Evolutionary conservation across 2,113 vertebrate genomes (phyloP).

Genomic region (Nannobrachium achirus): DNA sequence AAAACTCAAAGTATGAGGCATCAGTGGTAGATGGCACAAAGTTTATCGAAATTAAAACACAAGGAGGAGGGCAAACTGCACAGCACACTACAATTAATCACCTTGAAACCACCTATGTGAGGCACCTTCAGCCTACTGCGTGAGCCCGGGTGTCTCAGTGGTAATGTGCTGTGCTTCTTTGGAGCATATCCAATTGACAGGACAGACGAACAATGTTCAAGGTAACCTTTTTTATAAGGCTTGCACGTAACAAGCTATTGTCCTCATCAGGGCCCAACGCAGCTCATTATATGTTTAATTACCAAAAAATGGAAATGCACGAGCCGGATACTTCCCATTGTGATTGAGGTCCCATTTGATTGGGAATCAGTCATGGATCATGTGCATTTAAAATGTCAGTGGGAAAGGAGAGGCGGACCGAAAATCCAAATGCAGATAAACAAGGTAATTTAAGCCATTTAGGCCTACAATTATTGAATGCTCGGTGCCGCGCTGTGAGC

Average conservation of each 20-base stretch:
- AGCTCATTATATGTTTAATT: slow-evolving; percentile 76
- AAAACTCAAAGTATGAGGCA: slow-evolving; percentile 41
- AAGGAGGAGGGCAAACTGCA: slow-evolving; percentile 4
- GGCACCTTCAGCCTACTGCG: slow-evolving; percentile 25
- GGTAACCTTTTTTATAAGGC: slow-evolving; percentile 67
- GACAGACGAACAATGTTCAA: slow-evolving; percentile 69
- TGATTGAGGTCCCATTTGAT: slow-evolving; percentile 62
- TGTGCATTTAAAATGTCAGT: slow-evolving; percentile 75
- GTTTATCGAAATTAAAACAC: slow-evolving; percentile 15
- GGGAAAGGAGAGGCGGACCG: slow-evolving; percentile 57
- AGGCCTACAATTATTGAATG: no score
- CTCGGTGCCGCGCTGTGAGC: no score
- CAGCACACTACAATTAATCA: slow-evolving; percentile 45
- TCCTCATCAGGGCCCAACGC: slow-evolving; percentile 58
- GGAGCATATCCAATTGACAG: slow-evolving; percentile 66
- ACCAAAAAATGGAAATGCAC: slow-evolving; percentile 62
- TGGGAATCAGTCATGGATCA: slow-evolving; percentile 80
- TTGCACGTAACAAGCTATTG: slow-evolving; percentile 52
- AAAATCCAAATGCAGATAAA: slow-evolving; percentile 77
- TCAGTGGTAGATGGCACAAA: slow-evolving; percentile 16
- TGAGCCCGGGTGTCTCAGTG: slow-evolving; percentile 37
- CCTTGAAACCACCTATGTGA: slow-evolving; percentile 57
- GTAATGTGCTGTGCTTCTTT: slow-evolving; percentile 61
- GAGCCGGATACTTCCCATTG: slow-evolving; percentile 50
- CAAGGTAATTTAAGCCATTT: slow-evolving; percentile 78